Base-by-base conservation (phyloP, 2,797 vertebrate genomes). In the Lacerta agilis region DNA sequence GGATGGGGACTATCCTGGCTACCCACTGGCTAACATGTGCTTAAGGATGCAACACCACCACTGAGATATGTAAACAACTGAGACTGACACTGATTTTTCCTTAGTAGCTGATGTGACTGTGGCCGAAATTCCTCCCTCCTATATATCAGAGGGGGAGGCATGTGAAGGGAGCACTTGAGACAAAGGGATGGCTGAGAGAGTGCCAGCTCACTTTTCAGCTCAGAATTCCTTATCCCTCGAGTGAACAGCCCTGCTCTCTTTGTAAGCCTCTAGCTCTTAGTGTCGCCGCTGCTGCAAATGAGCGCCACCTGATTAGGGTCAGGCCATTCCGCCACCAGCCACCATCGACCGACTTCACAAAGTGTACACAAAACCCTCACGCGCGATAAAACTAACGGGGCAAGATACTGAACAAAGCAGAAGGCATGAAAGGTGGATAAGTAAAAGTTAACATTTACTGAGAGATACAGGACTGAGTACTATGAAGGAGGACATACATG, bases 401-500 rank as follows among this genome's bases (percentile, higher is more conserved):
- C 83, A 23, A 66, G 81, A 85, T n/a, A 17, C 77, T 64, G 1
- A 73, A 96, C 55, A 95, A 84, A 96, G 88, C 84, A 96, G 93
- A 90, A 69, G 29, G 97, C 93, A 90, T 92, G 72, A 36, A 73
- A 29, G 1, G 82, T 1, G 1, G 78, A 91, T 95, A 95, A 2
- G 20, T 96, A 96, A 97, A 95, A 94, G 95, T 96, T 89, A 96
- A 96, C 93, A 92, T 97, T 97, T 97, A 97, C 96, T 97, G 96
- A 94, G 94, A 90, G 91, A 96, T 97, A 97, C 95, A 97, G 96
- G 95, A 96, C 96, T 95, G 96, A 96, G 86, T 96, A 97, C 95
- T 97, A 96, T 96, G 96, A 96, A 96, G 94, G 96, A 96, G 94
- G 96, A 96, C 95, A 95, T 96, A 96, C 95, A 96, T 95, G 95